Conservation (phyloP, 2,113 vertebrate species). For the Malaclemys terrapin region DNA sequence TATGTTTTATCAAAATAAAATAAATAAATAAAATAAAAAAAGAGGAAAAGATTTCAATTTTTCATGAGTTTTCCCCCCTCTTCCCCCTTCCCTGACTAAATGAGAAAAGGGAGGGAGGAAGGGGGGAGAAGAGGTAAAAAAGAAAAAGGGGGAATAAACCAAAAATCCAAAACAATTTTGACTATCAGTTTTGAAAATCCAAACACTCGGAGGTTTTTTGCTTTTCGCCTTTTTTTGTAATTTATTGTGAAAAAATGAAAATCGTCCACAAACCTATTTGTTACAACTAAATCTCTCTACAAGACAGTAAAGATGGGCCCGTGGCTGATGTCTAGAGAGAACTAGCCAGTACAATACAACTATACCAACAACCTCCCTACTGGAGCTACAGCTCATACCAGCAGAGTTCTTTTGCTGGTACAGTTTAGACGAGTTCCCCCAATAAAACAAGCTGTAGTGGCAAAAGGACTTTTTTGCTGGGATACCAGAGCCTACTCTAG, state of each 20-base stretch:
- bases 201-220: neutral
- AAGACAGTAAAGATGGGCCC: neutral
- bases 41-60: neutral
- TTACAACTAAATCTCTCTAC: neutral
- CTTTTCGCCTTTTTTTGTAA: neutral
- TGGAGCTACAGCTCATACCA: neutral
- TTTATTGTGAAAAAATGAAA: neutral
- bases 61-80: neutral
- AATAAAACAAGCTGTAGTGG: neutral
- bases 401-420: neutral
- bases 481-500: neutral
- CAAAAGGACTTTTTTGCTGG: neutral
- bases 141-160: neutral
- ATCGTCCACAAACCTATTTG: neutral
- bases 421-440: neutral
- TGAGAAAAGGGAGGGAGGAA: neutral
- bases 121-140: too few species aligned
- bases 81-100: neutral
- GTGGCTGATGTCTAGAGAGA: neutral
- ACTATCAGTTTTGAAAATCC: neutral
- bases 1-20: neutral
- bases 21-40: neutral
- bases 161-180: neutral
- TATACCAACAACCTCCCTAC: neutral
- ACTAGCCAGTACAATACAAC: neutral